Percentiles rank a stretch among this genome's conserved stretches.
phyloP scores from a whole-genome alignment of 2,113 vertebrate genomes.

The Rhinolophus sinicus region DNA sequence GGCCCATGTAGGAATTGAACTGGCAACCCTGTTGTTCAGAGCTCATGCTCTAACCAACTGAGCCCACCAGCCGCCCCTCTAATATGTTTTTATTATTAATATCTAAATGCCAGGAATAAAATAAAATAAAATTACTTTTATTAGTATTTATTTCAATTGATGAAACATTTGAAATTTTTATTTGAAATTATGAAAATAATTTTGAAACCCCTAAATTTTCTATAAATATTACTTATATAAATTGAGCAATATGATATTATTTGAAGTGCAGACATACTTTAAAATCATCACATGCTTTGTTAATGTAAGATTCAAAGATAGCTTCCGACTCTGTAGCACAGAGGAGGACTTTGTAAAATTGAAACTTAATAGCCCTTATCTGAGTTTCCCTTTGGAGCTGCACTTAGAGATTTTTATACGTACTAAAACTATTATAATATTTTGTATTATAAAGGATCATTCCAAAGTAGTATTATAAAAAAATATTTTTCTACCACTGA shows the following conservation, averaged over 20 bases:
- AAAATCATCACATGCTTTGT: neutral
- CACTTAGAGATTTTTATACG: neutral
- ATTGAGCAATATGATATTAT: neutral
- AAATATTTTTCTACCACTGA: neutral
- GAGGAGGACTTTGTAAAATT: neutral
- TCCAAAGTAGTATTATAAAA: neutral
- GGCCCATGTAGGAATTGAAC: too few relatives aligned
- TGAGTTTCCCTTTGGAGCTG: neutral
- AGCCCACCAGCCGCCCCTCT: too few relatives aligned
- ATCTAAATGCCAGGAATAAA: neutral
- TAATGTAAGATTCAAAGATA: neutral
- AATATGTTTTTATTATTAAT: too few relatives aligned
- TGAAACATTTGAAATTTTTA: neutral
- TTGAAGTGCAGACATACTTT: neutral
- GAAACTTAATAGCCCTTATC: conserved; percentile 6
- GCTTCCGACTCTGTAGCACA: neutral
- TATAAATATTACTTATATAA: neutral
- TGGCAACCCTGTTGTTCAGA: too few relatives aligned
- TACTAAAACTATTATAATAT: neutral
- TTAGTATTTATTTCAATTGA: neutral
- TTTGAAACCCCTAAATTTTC: neutral
- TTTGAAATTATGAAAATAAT: neutral
- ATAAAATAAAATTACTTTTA: neutral
- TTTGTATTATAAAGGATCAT: conserved; percentile 17
- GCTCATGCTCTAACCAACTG: too few relatives aligned